phyloP scores from a whole-genome alignment of 2,888 invertebrate species.

The Machimus atricapillus region DNA sequence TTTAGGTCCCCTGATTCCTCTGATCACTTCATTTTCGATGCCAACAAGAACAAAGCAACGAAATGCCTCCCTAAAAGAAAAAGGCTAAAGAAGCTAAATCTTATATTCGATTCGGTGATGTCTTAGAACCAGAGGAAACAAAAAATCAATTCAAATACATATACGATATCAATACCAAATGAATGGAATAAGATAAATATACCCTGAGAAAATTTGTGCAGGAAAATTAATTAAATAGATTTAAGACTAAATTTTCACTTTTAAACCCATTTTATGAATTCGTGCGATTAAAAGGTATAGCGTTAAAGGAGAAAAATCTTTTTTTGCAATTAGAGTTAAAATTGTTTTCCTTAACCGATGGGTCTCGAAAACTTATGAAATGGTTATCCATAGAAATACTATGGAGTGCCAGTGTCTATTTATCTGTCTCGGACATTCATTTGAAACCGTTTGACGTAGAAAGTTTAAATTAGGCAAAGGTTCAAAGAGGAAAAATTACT shows the following conservation, averaged over 20 bases:
- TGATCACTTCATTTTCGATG: neutral
- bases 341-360: no score
- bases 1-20: neutral
- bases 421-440: no score
- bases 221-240: neutral
- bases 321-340: no score
- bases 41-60: neutral
- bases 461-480: no score
- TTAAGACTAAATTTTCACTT: neutral
- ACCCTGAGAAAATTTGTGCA: neutral
- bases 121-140: neutral
- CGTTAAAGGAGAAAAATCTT: no score
- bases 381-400: no score
- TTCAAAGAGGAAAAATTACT: no score
- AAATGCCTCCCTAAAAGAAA: neutral
- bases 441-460: no score
- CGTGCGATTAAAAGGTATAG: no score
- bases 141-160: neutral
- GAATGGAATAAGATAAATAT: neutral
- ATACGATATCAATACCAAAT: neutral
- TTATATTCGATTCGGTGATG: neutral
- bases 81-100: neutral
- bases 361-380: no score
- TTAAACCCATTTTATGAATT: neutral
- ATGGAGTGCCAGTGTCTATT: no score